Evolutionary conservation across 2,113 vertebrate genomes (phyloP).

Genomic region (Poecile atricapillus): DNA sequence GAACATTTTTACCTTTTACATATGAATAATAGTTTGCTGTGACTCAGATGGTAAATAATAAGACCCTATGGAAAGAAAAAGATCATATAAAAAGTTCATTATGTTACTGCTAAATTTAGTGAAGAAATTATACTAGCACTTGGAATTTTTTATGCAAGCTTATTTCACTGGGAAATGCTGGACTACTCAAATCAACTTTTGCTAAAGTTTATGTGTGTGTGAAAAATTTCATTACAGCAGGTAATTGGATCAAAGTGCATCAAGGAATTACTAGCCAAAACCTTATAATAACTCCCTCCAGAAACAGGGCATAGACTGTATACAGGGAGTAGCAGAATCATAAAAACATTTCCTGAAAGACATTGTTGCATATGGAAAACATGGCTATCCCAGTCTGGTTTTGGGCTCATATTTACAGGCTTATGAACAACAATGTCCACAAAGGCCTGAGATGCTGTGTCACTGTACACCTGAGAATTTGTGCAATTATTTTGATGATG

Average conservation of each 20-base stretch:
- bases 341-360: neutral
- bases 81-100: neutral
- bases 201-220: neutral
- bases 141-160: neutral
- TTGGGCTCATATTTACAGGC: neutral
- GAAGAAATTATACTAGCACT: neutral
- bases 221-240: neutral
- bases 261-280: neutral
- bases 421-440: neutral
- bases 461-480: neutral
- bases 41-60: neutral
- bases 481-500: neutral
- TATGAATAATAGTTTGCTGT: neutral
- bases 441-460: neutral
- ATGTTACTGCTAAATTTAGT: neutral
- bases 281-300: neutral
- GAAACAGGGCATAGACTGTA: neutral
- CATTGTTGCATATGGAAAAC: neutral
- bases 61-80: neutral
- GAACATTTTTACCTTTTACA: neutral
- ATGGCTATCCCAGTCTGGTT: neutral
- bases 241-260: neutral
- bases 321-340: neutral
- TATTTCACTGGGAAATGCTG: neutral
- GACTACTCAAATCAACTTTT: neutral